These are phyloP conservation scores for Heteropelma amictum DNA, from an alignment of 2,888 invertebrate species.

Conservation along the genomic window DNA sequence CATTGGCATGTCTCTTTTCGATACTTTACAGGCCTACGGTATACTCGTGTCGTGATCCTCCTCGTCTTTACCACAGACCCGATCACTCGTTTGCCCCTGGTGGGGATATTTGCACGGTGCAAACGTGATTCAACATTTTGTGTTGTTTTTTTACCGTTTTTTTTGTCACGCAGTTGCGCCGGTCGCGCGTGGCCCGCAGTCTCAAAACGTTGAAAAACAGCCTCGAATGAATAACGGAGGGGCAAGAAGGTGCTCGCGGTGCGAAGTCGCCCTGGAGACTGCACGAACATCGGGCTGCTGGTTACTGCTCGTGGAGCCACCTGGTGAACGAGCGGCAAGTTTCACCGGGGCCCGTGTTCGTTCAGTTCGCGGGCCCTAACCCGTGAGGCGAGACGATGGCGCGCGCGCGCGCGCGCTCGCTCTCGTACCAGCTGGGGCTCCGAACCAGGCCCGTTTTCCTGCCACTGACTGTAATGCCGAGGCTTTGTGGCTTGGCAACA, in stretches of 20 bases:
- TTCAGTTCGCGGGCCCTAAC: conserved; percentile 25
- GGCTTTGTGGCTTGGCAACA: conserved; percentile 69
- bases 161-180: neutral
- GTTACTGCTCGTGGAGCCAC: conserved; percentile 83
- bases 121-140: conserved; percentile 13
- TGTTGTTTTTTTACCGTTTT: neutral
- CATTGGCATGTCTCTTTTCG: neutral
- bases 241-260: conserved; percentile 80
- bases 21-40: neutral
- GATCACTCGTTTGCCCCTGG: conserved; percentile 10
- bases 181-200: conserved; percentile 15
- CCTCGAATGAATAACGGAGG: conserved; percentile 54
- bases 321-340: conserved; percentile 76
- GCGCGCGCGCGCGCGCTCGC: conserved; percentile 70
- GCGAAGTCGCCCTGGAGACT: conserved; percentile 84
- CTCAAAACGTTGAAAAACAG: conserved; percentile 32
- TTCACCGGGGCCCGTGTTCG: conserved; percentile 71
- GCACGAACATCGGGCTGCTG: conserved; percentile 81
- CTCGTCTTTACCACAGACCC: neutral
- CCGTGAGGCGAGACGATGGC: conserved; percentile 73
- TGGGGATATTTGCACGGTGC: neutral
- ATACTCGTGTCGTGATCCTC: neutral
- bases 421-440: conserved; percentile 45
- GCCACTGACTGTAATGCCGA: conserved; percentile 22
- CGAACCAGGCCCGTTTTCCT: conserved; percentile 35